A percentile compares a stretch with the other conserved stretches of the same genome.
Conservation (phyloP, 2,113 vertebrate species). For the Varanus komodoensis region DNA sequence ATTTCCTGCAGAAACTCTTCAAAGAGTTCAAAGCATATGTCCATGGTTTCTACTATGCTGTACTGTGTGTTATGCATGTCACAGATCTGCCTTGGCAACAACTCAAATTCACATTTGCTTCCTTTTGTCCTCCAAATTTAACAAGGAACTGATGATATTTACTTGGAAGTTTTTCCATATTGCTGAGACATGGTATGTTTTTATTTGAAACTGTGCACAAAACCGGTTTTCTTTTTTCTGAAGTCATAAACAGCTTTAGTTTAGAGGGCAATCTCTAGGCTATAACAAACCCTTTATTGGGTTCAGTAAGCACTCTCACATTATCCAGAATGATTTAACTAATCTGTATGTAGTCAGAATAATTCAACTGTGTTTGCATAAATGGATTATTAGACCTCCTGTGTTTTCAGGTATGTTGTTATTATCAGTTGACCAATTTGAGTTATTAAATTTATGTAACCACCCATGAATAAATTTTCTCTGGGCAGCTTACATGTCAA, state of each 20-base stretch:
- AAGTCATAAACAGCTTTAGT: not conserved
- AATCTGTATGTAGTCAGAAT: not conserved
- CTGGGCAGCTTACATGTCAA: not conserved
- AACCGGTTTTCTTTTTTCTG: not conserved
- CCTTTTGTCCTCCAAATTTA: conserved; percentile 2
- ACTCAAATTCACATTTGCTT: not conserved
- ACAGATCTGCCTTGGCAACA: not conserved
- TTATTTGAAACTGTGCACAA: not conserved
- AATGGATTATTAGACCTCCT: no score
- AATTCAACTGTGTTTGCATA: not conserved
- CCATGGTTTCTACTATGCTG: rapidly evolving
- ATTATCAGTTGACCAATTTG: not conserved
- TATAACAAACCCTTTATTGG: not conserved
- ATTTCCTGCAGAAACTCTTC: conserved; percentile 7
- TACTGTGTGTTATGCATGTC: not conserved
- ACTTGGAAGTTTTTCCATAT: not conserved
- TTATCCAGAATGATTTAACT: not conserved
- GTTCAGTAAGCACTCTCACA: not conserved
- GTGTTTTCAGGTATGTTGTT: not conserved
- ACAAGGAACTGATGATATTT: not conserved
- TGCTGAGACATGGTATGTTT: not conserved
- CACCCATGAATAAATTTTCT: not conserved
- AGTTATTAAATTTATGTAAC: not conserved
- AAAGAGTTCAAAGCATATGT: not conserved
- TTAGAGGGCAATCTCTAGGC: not conserved